Evolutionary conservation across 2,113 vertebrate genomes (phyloP), one percentile per base, ranked within the genome.

Genomic region (Sinocyclocheilus anophthalmus): DNA sequence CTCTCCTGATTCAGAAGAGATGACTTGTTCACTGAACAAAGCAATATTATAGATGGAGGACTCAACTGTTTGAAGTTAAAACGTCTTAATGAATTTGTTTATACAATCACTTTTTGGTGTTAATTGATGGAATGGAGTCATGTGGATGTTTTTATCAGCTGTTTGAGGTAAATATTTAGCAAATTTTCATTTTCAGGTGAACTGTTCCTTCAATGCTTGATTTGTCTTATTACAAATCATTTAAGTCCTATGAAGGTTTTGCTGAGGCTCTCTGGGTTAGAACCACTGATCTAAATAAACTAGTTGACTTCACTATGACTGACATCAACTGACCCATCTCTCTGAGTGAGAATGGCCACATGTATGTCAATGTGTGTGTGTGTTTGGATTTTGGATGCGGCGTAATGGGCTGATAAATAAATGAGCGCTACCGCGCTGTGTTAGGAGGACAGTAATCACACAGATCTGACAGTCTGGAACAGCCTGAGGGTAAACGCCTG

Each of bases 371-470:
- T 85, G 22, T 39, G 22, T 85, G 39, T 69, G 45, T 50, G 37
- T 67, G 16, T 65, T 85, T 70, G 30, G 24, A 81, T n/a, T 13
- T 3, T 1, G 42, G 78, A 81, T 75, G 78, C 7, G 24, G 42
- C 5, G n/a, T 86, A 86, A 87, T 86, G 76, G 77, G 82, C 69
- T 84, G 63, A 67, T 90, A 73, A 90, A 90, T 90, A 90, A 90
- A 90, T 88, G 77, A 88, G 81, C 1, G 45, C 84, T 81, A 84
- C 39, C 75, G 22, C 81, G 84, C 57, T 88, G 69, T 84, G 81
- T 86, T 87, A 84, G 76, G 86, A 86, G 86, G 59, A 76, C 20
- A 30, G 82, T 81, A 86, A 90, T 88, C 84, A 85, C 77, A 61
- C 42, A 73, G 87, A 84, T 79, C 65, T 76, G 76, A 37, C 88